Conservation (phyloP, 1,140 invertebrate genomes). For the Aleiodes sp. region DNA sequence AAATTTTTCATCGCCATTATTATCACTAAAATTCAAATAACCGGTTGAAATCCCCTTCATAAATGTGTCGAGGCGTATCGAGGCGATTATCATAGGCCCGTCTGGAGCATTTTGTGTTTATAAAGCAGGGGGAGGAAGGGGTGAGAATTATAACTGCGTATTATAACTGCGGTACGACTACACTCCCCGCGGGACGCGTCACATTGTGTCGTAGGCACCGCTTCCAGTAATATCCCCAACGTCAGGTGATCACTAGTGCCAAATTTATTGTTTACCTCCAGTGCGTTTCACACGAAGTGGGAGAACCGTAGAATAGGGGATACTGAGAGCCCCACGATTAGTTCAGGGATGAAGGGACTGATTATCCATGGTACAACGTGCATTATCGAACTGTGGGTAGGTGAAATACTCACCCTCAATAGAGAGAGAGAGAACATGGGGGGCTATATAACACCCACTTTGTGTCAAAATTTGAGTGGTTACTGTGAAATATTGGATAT, state of each 20-base stretch:
- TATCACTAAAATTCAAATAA: too few species aligned
- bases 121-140: background rate
- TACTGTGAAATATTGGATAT: background rate
- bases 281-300: slow-evolving; percentile 17
- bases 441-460: background rate
- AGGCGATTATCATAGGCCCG: background rate
- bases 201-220: slow-evolving; percentile 23
- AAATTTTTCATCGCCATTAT: too few species aligned
- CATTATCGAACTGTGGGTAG: background rate
- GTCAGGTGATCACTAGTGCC: slow-evolving; percentile 33
- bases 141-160: background rate
- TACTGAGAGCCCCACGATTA: slow-evolving; percentile 20
- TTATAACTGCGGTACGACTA: too few species aligned
- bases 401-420: background rate
- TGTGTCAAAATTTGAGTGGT: background rate
- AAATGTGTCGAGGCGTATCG: slow-evolving; percentile 10
- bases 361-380: slow-evolving; percentile 18
- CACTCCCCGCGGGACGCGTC: slow-evolving; percentile 29
- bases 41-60: background rate
- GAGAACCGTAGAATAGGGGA: background rate
- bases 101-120: background rate
- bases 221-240: background rate
- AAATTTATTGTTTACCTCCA: slow-evolving; percentile 35
- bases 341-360: slow-evolving; percentile 26
- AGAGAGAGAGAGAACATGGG: background rate